Evolutionary conservation across 92 coral and sea anemone species (phyloP), one percentile per base, ranked within the genome.

Genomic region (Bergia sp.): DNA sequence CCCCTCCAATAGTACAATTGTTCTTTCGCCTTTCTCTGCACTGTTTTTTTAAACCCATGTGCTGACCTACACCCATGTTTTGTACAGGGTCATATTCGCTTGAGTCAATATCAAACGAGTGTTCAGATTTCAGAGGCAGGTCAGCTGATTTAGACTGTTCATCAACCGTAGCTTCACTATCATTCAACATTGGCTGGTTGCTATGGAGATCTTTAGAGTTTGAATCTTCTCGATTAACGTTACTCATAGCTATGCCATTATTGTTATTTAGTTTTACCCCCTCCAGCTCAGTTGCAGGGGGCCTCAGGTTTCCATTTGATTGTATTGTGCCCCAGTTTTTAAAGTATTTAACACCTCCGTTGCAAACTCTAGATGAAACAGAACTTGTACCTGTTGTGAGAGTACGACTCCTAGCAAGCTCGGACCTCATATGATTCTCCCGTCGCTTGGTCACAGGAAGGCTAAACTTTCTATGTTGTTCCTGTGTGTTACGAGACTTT

Each of bases 11-110:
- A 13, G 65, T 7, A 71, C 13, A 67, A 81, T 57, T 6, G 55
- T 71, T 84, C 39, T 84, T 47, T 45, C 45, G 41, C 11, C 78
- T 47, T 2, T 71, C 87, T 41, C 67, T 84, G 72, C 85, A 57
- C 15, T 43, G 44, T 16, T 47, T 71, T 38, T 84, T 84, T 7
- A 84, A 49, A 18, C 44, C 65, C 41, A 36, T 69, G 41, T 84
- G 87, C 40, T 71, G 65, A 29, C 36, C 40, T 69, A 72, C 37
- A 73, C 36, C 50, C 36, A 61, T 0, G 72, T 61, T 81, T 16
- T 61, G 15, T 0, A 42, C 45, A 82, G 77, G 65, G 12, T 71
- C 66, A 29, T 47, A 69, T 6, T 71, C 61, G 57, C 41, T 45
- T 16, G 87, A 44, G 45, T 69, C 65, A 11, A 37, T 37, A 39